Base-by-base conservation (phyloP, 2,113 vertebrate species). In the Oenanthe oenanthe region DNA sequence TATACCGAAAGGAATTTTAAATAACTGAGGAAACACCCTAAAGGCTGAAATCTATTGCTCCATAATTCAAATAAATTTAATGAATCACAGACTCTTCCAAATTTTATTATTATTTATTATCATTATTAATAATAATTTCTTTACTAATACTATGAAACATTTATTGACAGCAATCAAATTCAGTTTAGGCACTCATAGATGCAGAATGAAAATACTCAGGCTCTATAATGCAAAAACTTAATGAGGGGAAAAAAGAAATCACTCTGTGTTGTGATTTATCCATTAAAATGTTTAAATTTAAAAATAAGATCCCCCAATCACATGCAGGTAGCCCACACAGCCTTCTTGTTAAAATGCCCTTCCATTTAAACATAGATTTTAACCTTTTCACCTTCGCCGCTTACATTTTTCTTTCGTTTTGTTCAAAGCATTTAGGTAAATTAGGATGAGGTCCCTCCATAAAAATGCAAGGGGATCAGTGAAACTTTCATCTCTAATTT, bases 401-500 rank as follows among this genome's bases (percentile, higher is more conserved):
- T 98, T 97, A 93, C 94, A 96, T 98, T 97, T 97, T 97, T 96
- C 96, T 97, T 98, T 95, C 80, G 92, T 97, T 97, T 97, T 95
- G 95, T 95, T 97, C 97, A 96, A 96, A 97, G 96, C 98, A 97
- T 98, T 98, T 98, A 98, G 98, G 98, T 97, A 98, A 98, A 98
- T 98, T 96, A 98, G 98, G 97, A 97, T 85, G 91, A 97, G 95
- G 96, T 96, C 91, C 96, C 92, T 97, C 97, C 96, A 97, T 98
- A 97, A 97, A 97, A 97, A 97, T 97, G 96, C 96, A 97, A 98
- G 97, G 97, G 97, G 96, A 96, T 97, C 96, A 92, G 97, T 98
- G 97, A 97, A 98, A 98, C 98, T 98, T 98, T 98, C 97, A 97
- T 97, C 96, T 98, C 95, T 98, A 98, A 98, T 98, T 98, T 98